Percentiles rank a stretch among this genome's conserved stretches.
Evolutionary conservation across 1,140 invertebrate species (phyloP).

Genomic region (Brachionus angularis): DNA sequence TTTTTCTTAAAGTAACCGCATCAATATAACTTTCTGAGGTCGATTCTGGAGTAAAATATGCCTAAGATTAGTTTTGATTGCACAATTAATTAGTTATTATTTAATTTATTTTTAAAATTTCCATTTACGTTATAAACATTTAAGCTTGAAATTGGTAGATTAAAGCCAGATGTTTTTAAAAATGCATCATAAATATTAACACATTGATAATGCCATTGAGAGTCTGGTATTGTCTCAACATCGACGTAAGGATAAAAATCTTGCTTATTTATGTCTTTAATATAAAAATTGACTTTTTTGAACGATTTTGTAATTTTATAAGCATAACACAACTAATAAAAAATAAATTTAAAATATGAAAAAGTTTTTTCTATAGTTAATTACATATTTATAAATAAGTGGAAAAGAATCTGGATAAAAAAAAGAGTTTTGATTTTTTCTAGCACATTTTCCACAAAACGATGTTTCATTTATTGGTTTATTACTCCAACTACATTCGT

Average conservation of each 20-base stretch:
- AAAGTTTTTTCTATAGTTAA: background rate
- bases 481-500: background rate
- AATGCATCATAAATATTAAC: constrained; percentile 2
- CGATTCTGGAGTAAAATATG: too few species aligned
- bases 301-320: constrained; percentile 6
- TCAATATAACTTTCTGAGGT: too few species aligned
- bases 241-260: background rate
- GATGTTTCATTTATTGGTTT: background rate
- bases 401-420: background rate
- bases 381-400: constrained; percentile 25
- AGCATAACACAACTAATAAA: constrained; percentile 35
- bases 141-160: background rate
- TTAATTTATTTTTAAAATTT: too few species aligned
- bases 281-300: background rate
- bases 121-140: background rate
- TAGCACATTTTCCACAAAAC: constrained; percentile 42
- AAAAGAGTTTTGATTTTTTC: constrained; percentile 3
- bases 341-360: background rate
- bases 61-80: too few species aligned
- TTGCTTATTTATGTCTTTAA: background rate
- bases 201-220: constrained; percentile 37
- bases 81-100: too few species aligned
- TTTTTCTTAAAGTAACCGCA: background rate
- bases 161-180: background rate
- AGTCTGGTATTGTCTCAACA: background rate